Base-by-base conservation (phyloP, 1,140 invertebrate species). In the Plutomurus gul region DNA sequence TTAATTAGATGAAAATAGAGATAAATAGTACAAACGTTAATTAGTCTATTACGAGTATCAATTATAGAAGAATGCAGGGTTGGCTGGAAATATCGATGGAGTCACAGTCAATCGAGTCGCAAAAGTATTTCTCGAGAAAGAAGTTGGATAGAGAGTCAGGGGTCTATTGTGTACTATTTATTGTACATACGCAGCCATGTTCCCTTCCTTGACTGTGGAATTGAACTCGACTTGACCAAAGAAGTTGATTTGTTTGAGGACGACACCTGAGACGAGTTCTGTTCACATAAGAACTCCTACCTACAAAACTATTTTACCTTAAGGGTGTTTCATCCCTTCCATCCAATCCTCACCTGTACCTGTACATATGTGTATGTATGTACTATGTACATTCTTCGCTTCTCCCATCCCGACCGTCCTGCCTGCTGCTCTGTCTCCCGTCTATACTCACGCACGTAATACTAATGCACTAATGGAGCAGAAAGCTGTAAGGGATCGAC, bases 251-350 rank as follows among this genome's bases (percentile, higher is more conserved):
- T 65, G 27, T 36, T 60, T 33, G 27, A 72, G 39, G 43, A 75
- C 60, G 60, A 70, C 60, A 75, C 72, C 25, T 75, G 36, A 40
- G 36, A 39, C 22, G 36, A 72, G 36, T 72, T 72, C 36, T 11
- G 22, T 5, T 40, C 10, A 30, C 10, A 18, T 47, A 65, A 49
- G n/a, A n/a, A n/a, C 72, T 65, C 72, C 78, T 79, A 74, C 77
- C 72, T 75, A 72, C 78, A 65, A 75, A 79, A 72, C 72, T 79
- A 79, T 79, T 79, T 79, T 75, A 76, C 72, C 78, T 79, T 72
- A 65, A 76, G 78, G 78, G 51, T 37, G 33, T 79, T 71, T 79
- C 78, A 75, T 76, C 72, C 70, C 70, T 72, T 37, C 56, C 3
- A 6, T 25, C 4, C 51, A 5, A 33, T 25, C 16, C 22, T 30